Base-by-base conservation (phyloP, 2,797 vertebrate species). In the Sparus aurata region DNA sequence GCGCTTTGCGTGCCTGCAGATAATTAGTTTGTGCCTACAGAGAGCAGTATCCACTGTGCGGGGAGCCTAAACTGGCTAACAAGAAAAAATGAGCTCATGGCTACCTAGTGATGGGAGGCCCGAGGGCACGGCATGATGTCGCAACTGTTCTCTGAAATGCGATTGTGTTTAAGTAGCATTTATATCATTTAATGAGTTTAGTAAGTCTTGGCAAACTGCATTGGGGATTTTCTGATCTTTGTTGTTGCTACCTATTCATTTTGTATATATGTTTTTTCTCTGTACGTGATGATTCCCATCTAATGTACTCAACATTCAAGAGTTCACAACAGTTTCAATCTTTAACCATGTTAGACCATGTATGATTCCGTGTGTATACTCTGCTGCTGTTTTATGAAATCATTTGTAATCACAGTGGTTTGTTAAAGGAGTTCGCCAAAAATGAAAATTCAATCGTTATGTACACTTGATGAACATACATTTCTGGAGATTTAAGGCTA, bases 71-170 rank as follows among this genome's bases (percentile, higher is more conserved):
- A 90, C 84, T 82, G 87, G 85, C 89, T 61, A 53, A 89, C 85
- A 83, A 89, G 85, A 85, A 87, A 91, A 87, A 91, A 27, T 94
- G 91, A 94, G 92, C 87, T 95, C 93, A 94, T 92, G 58, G 72
- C 87, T 91, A 92, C 92, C 88, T 82, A 88, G 88, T 82, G 90
- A 91, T 85, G 87, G 82, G 63, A 68, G 65, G 79, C 90, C 82
- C 73, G 60, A 60, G 77, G 83, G 60, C 66, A 81, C 13, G 66
- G 53, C 25, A 58, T 61, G 41, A 63, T 71, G 68, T 69, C 49
- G 27, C 69, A 80, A 69, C 59, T 52, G 2, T 23, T 80, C 57
- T 66, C 30, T 53, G 52, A 84, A 81, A 83, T 74, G 55, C 64
- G 47, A 52, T 15, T 70, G 12, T 18, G 23, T 70, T 55, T 62